Percentiles rank a stretch among this genome's conserved stretches.
phyloP scores from a whole-genome alignment of 2,888 invertebrate genomes.

The Imbricaverruca yamaguchii region DNA sequence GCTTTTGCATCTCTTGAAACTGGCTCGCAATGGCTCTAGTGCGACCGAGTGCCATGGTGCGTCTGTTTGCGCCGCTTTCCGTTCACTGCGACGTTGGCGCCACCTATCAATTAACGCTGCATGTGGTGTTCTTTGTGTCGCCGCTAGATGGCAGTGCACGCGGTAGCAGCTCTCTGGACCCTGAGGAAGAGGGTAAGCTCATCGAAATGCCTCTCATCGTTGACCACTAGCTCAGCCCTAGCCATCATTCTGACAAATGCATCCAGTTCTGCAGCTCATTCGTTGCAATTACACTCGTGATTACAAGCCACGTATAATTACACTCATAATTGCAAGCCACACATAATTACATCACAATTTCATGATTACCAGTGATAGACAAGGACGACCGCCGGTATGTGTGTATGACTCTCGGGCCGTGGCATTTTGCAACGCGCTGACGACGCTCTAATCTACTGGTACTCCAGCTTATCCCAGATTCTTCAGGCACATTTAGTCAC shows the following conservation, averaged over 20 bases:
- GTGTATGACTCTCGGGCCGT: too few relatives aligned
- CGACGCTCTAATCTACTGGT: too few relatives aligned
- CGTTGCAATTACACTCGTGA: too few relatives aligned
- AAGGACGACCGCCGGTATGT: too few relatives aligned
- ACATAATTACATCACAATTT: too few relatives aligned
- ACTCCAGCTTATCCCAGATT: too few relatives aligned
- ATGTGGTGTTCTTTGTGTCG: not conserved
- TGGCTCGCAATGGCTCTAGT: not conserved
- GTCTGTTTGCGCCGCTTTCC: not conserved
- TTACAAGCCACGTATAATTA: too few relatives aligned
- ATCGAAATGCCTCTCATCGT: not conserved
- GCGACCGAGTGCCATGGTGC: not conserved
- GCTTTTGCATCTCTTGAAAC: not conserved
- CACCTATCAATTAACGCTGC: conserved; percentile 1
- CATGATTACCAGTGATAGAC: too few relatives aligned
- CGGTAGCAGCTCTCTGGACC: conserved; percentile 13
- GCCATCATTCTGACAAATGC: not conserved
- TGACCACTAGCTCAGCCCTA: not conserved
- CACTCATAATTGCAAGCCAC: too few relatives aligned
- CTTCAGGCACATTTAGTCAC: too few relatives aligned
- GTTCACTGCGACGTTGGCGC: not conserved
- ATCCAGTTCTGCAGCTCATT: too few relatives aligned
- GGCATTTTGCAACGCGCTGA: too few relatives aligned
- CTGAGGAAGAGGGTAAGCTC: conserved; percentile 1
- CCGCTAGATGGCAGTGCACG: conserved; percentile 13